These are phyloP conservation scores for Bicyclus anynana DNA, from an alignment of 1,140 invertebrate species.

Conservation along the genomic window DNA sequence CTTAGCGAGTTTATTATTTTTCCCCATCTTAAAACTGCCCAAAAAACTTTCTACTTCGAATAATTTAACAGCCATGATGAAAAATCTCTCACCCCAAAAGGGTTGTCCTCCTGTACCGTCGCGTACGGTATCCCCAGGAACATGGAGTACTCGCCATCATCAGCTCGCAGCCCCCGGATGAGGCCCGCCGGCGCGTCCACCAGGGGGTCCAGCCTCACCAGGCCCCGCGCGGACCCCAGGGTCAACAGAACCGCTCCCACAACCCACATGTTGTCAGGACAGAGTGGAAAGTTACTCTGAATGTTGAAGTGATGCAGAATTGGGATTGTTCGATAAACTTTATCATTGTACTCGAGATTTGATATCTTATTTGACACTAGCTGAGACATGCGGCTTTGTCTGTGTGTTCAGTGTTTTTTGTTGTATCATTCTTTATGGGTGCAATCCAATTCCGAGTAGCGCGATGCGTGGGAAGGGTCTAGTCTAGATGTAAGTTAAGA, in stretches of 20 bases:
- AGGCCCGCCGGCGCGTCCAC: slow-evolving; percentile 34
- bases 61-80: not conserved
- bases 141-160: slow-evolving; percentile 41
- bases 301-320: too few species aligned
- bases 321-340: too few species aligned
- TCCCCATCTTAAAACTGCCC: too few species aligned
- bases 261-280: not conserved
- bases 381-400: too few species aligned
- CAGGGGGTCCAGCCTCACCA: slow-evolving; percentile 22
- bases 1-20: too few species aligned
- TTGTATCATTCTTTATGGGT: too few species aligned
- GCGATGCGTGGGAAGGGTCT: too few species aligned
- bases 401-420: too few species aligned
- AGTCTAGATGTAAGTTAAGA: too few species aligned
- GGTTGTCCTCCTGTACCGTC: slow-evolving; percentile 26
- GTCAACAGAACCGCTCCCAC: not conserved
- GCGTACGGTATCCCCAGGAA: slow-evolving; percentile 49
- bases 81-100: slow-evolving; percentile 37
- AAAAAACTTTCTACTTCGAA: too few species aligned
- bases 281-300: not conserved
- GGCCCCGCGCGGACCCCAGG: not conserved
- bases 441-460: too few species aligned
- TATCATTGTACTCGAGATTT: not conserved
- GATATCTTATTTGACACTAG: too few species aligned
- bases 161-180: slow-evolving; percentile 33